phyloP scores from a whole-genome alignment of 2,888 invertebrate species.

The Sphaerophoria rueppellii region DNA sequence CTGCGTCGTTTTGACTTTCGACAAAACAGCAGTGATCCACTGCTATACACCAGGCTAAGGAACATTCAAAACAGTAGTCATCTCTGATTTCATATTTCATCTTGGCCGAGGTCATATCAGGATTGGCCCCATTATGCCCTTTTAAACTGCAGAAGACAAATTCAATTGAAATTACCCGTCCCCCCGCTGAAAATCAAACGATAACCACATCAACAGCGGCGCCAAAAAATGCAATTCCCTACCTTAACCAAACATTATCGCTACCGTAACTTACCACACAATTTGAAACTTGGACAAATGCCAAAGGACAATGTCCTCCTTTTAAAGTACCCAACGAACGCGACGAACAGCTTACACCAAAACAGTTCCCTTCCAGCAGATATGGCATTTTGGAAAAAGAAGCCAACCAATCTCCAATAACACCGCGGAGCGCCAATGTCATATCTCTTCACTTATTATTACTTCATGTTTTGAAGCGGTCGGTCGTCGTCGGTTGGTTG shows the following conservation, averaged over 20 bases:
- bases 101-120: too few relatives aligned
- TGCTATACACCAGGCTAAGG: too few relatives aligned
- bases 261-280: slow-evolving; percentile 33
- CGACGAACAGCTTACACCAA: slow-evolving; percentile 19
- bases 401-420: slow-evolving; percentile 25
- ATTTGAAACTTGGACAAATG: slow-evolving; percentile 53
- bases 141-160: slow-evolving; percentile 12
- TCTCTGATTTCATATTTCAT: too few relatives aligned
- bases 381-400: slow-evolving; percentile 32
- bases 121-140: neutral
- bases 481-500: slow-evolving; percentile 2
- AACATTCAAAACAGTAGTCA: too few relatives aligned
- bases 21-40: too few relatives aligned
- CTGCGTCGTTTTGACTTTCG: too few relatives aligned
- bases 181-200: neutral
- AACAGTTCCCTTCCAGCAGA: slow-evolving; percentile 12
- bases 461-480: slow-evolving; percentile 58
- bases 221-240: slow-evolving; percentile 25
- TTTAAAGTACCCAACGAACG: neutral
- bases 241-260: neutral
- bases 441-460: slow-evolving; percentile 66
- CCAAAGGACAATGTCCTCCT: slow-evolving; percentile 58
- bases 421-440: slow-evolving; percentile 50
- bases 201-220: neutral
- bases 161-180: slow-evolving; percentile 8